Evolutionary conservation across 2,113 vertebrate genomes (phyloP).

Genomic region (Podocnemis expansa): DNA sequence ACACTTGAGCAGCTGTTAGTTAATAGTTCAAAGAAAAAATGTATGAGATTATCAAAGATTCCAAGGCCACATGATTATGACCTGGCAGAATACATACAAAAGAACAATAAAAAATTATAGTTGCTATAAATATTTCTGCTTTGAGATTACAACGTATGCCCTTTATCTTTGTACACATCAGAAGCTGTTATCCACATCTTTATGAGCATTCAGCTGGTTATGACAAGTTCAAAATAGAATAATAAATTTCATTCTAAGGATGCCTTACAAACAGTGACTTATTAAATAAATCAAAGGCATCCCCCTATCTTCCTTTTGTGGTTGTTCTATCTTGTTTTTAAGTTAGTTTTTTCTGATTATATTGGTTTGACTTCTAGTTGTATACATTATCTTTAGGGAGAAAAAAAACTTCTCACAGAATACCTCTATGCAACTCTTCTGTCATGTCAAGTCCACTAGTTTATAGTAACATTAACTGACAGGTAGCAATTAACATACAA

Average conservation of each 20-base stretch:
- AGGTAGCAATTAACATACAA: conserved; percentile 16
- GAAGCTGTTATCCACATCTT: not conserved
- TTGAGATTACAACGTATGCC: not conserved
- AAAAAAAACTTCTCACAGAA: not conserved
- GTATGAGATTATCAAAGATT: not conserved
- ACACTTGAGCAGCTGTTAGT: not conserved
- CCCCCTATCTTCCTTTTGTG: not conserved
- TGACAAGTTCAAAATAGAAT: not conserved
- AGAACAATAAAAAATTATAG: not conserved
- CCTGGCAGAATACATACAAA: not conserved
- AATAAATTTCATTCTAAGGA: not conserved
- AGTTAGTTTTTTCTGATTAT: not conserved
- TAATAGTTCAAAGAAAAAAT: not conserved
- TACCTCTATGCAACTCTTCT: not conserved
- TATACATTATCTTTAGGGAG: not conserved
- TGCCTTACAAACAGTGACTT: not conserved
- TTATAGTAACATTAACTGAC: conserved; percentile 8
- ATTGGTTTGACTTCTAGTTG: not conserved
- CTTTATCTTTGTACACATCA: not conserved
- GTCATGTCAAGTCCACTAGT: not conserved
- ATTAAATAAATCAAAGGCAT: not conserved
- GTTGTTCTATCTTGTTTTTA: not conserved
- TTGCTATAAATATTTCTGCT: conserved; percentile 4
- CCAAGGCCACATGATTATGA: not conserved
- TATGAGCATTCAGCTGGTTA: not conserved